Base-by-base conservation (phyloP, 2,113 vertebrate genomes). In the Caloenas nicobarica region DNA sequence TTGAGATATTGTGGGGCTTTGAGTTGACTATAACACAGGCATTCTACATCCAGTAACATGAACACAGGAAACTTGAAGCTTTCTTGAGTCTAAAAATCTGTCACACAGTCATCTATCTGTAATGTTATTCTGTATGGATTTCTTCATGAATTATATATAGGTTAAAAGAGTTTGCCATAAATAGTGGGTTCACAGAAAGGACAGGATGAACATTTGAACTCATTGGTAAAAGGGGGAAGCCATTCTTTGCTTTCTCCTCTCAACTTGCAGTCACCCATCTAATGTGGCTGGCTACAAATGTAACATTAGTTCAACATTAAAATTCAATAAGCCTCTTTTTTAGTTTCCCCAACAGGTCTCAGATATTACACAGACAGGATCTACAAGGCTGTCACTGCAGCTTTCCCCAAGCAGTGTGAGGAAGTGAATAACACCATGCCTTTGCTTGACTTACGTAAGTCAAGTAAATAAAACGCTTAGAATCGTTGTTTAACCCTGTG, bases 141-240 rank as follows among this genome's bases (percentile, higher is more conserved):
- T 97, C 95, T 97, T 97, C 97, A 98, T 98, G 98, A 97, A 98
- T 98, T 98, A 98, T 98, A 98, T 98, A 98, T 98, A 90, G 97
- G 96, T 95, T 98, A 97, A 98, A 97, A 97, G 97, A 98, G 97
- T 97, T 97, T 98, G 97, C 95, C 84, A 93, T 97, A 98, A 98
- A 98, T 97, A 98, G 95, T 23, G 87, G 95, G 98, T 98, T 98
- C 98, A 98, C 79, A 81, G 97, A 98, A 97, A 98, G 98, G 98
- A 96, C 98, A 98, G 91, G 93, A 86, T 98, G 98, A 98, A 98
- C 96, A 87, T 98, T 98, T 98, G 98, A 98, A 98, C 98, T 96
- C 97, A 22, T 89, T 74, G 60, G 51, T 86, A 91, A 92, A 82
- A 96, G 66, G 72, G 70, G 82, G 91, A 90, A 93, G 40, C n/a